Evolutionary conservation across 92 coral and sea anemone genomes (phyloP), one percentile per base, ranked within the genome.

Genomic region (Micromussa lordhowensis): DNA sequence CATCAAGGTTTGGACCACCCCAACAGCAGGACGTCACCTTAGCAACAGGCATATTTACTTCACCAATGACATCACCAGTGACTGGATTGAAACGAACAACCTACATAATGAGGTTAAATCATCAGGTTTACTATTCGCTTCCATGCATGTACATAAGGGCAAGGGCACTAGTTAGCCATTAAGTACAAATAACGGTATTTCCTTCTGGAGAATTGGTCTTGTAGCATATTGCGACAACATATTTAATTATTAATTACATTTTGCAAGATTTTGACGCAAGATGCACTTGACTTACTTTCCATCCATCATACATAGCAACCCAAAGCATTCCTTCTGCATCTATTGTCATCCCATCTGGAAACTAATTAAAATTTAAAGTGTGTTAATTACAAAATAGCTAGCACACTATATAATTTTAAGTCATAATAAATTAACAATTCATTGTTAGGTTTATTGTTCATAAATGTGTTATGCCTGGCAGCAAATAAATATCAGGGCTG

Each of bases 291-390:
- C 94, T 83, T 84, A 90, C 99, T 86, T 92, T 94, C 86, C 99
- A 94, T 29, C 96, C 99, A 78, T 96, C 90, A 63, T 96, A 96
- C 92, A 96, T 93, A 29, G 99, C 99, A 53, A 95, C 92, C 99
- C 99, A 96, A 6, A 96, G 81, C 98, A 92, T 96, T 30, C 96
- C 99, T 75, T 96, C 99, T 30, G 75, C 88, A 82, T 96, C 99
- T 24, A 95, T 91, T 59, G 95, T 93, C 93, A 96, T 92, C 81
- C 99, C 99, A 87, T 96, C 99, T 75, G 99, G 98, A 69, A 22
- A 89, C 99, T 96, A 71, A n/a, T n/a, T n/a, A n/a, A n/a, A 34
- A 80, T 82, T 36, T 11, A 40, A 36, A 21, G 9, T 61, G 28
- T 61, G 18, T 61, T 44, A 11, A 44, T 44, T 44, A 44, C 51